These are phyloP conservation scores for Proales similis DNA, from an alignment of 1,140 invertebrate genomes.

Conservation along the genomic window DNA sequence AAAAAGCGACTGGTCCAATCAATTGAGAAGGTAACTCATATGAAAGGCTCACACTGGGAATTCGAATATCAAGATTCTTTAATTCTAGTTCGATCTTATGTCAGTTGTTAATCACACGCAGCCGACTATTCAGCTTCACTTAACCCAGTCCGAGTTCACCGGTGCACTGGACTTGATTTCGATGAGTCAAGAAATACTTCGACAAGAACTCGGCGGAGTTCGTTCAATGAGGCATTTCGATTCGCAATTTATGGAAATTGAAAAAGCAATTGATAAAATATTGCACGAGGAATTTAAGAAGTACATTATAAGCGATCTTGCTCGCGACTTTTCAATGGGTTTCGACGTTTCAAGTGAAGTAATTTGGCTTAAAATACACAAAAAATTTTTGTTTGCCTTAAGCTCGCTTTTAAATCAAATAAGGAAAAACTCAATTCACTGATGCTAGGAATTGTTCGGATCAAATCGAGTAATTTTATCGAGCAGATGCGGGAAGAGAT, in stretches of 20 bases:
- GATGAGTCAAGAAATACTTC: slow-evolving; percentile 86
- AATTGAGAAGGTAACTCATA: neutral
- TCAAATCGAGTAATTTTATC: slow-evolving; percentile 47
- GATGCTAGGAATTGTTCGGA: slow-evolving; percentile 46
- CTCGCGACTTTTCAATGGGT: slow-evolving; percentile 55
- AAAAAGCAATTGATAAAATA: slow-evolving; percentile 91
- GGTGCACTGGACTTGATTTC: slow-evolving; percentile 91
- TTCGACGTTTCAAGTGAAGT: slow-evolving; percentile 56
- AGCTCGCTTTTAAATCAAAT: too few relatives aligned
- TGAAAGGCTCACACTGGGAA: neutral
- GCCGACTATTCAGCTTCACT: slow-evolving; percentile 82
- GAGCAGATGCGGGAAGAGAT: slow-evolving; percentile 43
- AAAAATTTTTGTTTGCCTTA: too few relatives aligned
- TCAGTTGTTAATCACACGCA: slow-evolving; percentile 93
- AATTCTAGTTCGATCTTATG: slow-evolving; percentile 68
- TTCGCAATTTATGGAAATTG: slow-evolving; percentile 91
- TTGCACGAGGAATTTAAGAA: slow-evolving; percentile 85
- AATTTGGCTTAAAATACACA: slow-evolving; percentile 42
- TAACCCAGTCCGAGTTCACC: slow-evolving; percentile 92
- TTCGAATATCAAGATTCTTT: neutral
- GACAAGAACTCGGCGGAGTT: slow-evolving; percentile 72
- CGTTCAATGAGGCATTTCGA: slow-evolving; percentile 85
- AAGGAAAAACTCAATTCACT: slow-evolving; percentile 46
- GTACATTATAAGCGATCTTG: slow-evolving; percentile 81
- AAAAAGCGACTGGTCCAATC: slow-evolving; percentile 1